phyloP scores from a whole-genome alignment of 1,140 invertebrate genomes.

The Nephotettix cincticeps region DNA sequence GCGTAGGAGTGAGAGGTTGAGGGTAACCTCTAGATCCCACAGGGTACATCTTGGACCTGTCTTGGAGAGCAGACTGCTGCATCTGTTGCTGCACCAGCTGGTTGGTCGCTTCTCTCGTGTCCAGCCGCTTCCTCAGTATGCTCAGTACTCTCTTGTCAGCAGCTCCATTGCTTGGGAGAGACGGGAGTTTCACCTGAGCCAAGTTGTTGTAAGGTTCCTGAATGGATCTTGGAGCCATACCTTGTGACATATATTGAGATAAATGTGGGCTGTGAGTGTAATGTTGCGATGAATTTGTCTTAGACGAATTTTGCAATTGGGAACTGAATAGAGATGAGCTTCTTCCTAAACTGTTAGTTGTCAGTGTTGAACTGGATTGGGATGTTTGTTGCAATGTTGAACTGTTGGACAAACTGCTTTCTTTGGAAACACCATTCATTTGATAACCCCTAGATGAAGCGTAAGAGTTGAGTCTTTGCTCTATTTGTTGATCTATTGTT shows the following conservation, averaged over 20 bases:
- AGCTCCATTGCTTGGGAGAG: conserved; percentile 39
- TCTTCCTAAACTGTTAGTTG: too few species aligned
- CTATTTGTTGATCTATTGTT: conserved; percentile 56
- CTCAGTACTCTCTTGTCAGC: conserved; percentile 66
- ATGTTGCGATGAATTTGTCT: neutral
- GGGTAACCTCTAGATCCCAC: conserved; percentile 24
- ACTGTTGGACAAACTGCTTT: conserved; percentile 4
- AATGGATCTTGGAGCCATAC: neutral
- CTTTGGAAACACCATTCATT: conserved; percentile 29
- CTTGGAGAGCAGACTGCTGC: conserved; percentile 35
- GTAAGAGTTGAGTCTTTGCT: conserved; percentile 50
- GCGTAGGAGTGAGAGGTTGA: conserved; percentile 25
- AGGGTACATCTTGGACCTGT: conserved; percentile 30
- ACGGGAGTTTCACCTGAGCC: neutral
- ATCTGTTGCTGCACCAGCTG: conserved; percentile 48
- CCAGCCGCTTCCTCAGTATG: conserved; percentile 65
- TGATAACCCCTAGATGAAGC: conserved; percentile 33
- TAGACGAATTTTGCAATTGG: neutral
- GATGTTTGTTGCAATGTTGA: neutral
- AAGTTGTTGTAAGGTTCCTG: conserved; percentile 1
- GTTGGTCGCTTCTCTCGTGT: conserved; percentile 62
- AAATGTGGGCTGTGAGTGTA: neutral
- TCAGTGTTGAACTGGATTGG: neutral
- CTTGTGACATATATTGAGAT: conserved; percentile 1
- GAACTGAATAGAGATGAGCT: too few species aligned